phyloP scores from a whole-genome alignment of 92 coral and sea anemone species.

The Umimayanthus kanabou region DNA sequence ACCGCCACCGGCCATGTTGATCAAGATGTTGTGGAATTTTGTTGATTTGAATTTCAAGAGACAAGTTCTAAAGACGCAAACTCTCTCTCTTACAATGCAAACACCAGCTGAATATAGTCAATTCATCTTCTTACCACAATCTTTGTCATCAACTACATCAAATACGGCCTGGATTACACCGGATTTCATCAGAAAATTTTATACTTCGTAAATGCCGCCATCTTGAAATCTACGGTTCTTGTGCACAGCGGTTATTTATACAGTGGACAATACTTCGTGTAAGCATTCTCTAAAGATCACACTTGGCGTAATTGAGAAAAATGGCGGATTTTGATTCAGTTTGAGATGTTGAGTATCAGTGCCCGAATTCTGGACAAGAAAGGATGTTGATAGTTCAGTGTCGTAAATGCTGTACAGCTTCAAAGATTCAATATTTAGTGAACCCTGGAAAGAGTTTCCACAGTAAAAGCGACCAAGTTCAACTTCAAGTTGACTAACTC shows the following conservation, averaged over 20 bases:
- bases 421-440: background rate
- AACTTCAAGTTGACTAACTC: background rate
- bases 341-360: no score
- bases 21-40: background rate
- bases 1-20: constrained; percentile 42
- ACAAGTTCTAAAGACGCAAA: background rate
- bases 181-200: constrained; percentile 14
- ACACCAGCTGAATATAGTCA: background rate
- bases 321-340: background rate
- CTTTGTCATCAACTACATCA: background rate
- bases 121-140: background rate
- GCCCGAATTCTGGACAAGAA: background rate
- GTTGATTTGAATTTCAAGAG: background rate
- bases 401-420: background rate
- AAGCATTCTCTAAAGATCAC: background rate
- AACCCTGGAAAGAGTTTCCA: background rate
- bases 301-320: constrained; percentile 1
- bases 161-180: background rate
- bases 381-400: background rate
- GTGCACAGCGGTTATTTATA: constrained; percentile 14
- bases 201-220: constrained; percentile 17
- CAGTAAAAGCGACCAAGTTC: background rate
- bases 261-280: background rate
- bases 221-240: constrained; percentile 18
- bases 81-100: background rate